Base-by-base conservation (phyloP, 2,888 invertebrate species). In the Andrena bucephala region DNA sequence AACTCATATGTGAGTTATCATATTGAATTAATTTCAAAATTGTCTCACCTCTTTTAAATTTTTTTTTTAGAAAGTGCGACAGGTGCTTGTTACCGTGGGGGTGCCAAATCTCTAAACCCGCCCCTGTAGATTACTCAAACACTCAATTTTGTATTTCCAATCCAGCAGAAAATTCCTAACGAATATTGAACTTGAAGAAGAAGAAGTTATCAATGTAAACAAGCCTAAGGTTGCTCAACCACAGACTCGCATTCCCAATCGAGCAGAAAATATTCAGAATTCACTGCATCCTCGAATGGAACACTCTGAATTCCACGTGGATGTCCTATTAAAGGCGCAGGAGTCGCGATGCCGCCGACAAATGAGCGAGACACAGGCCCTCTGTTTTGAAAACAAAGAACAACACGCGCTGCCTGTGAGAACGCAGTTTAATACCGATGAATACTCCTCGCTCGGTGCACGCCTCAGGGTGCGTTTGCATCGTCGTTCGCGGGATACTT, bases 401-500 rank as follows among this genome's bases (percentile, higher is more conserved):
- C 65, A 73, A 57, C 52, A 50, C 57, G 71, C 69, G 54, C 68
- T 78, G 78, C 65, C 74, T 78, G 84, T 86, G 69, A 76, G 84
- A 86, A 69, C 74, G 73, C 68, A 73, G 52, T 85, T 85, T 83
- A 77, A 81, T 62, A 63, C 36, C 71, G 65, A 52, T 24, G 78
- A 76, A 81, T 84, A 79, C 76, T 36, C 63, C 33, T 57, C 16
- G 69, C 42, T 78, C 57, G 62, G 60, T 80, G 69, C 48, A 66
- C 65, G 81, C 62, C 74, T 81, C 73, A 66, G 79, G 79, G 71
- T 78, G 78, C 65, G 73, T 67, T 83, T 73, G 69, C 82, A 77
- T 52, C 50, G 75, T 31, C 48, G 63, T 65, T 76, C 76, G 54
- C 63, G 70, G 57, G 83, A 65, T 73, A 71, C 80, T 70, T 86